Evolutionary conservation across 2,113 vertebrate genomes (phyloP).

Genomic region (Syngnathoides biaculeatus): DNA sequence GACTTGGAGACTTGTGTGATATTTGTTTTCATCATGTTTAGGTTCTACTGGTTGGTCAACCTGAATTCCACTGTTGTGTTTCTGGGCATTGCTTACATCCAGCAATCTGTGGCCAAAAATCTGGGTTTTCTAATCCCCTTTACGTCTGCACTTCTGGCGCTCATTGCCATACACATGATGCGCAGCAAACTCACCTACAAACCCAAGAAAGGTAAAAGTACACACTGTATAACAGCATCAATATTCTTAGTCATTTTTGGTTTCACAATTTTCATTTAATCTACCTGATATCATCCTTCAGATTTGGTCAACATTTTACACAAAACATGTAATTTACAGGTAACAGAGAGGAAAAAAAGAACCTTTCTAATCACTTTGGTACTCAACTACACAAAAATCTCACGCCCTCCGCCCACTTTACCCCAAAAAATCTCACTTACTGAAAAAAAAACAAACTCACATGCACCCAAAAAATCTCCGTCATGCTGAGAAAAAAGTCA

Average conservation of each 20-base stretch:
- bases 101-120: conserved; percentile 81
- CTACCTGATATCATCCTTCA: too few relatives aligned
- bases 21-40: conserved; percentile 44
- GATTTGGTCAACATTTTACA: too few relatives aligned
- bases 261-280: neutral
- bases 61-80: conserved; percentile 84
- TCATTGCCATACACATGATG: conserved; percentile 84
- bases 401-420: too few relatives aligned
- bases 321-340: too few relatives aligned
- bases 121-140: conserved; percentile 86
- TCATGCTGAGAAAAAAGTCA: too few relatives aligned
- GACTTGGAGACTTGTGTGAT: neutral
- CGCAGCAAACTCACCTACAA: conserved; percentile 81
- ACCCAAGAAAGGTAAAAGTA: conserved; percentile 79
- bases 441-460: too few relatives aligned
- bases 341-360: too few relatives aligned
- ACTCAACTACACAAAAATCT: too few relatives aligned
- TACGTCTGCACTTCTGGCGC: conserved; percentile 79
- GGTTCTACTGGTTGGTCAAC: conserved; percentile 90
- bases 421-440: too few relatives aligned
- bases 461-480: too few relatives aligned
- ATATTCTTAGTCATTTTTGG: neutral
- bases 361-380: too few relatives aligned
- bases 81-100: conserved; percentile 88
- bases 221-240: neutral